phyloP scores from a whole-genome alignment of 1,140 invertebrate genomes.

The Branchinecta lindahli region DNA sequence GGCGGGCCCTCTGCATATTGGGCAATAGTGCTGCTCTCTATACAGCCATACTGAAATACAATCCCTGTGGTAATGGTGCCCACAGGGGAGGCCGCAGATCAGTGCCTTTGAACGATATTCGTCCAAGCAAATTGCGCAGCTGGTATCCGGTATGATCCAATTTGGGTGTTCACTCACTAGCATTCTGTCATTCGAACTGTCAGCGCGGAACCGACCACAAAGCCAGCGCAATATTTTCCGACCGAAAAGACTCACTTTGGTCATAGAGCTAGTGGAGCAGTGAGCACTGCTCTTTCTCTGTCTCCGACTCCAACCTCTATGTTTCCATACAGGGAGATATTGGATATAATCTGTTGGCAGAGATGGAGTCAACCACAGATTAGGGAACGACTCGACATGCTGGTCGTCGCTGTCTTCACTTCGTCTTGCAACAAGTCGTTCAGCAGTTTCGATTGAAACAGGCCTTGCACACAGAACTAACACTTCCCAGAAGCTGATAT shows the following conservation, averaged over 20 bases:
- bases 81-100: slow-evolving; percentile 39
- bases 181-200: slow-evolving; percentile 16
- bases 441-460: slow-evolving; percentile 3
- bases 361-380: slow-evolving; percentile 35
- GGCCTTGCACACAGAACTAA: neutral
- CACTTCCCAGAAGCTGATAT: neutral
- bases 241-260: neutral
- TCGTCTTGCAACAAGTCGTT: neutral
- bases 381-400: slow-evolving; percentile 34
- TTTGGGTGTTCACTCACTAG: slow-evolving; percentile 3
- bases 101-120: slow-evolving; percentile 29
- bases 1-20: slow-evolving; percentile 39
- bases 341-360: slow-evolving; percentile 36
- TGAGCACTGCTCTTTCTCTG: slow-evolving; percentile 8
- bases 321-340: slow-evolving; percentile 38
- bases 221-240: neutral
- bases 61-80: slow-evolving; percentile 37
- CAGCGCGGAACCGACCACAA: neutral
- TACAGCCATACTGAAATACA: slow-evolving; percentile 38
- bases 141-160: slow-evolving; percentile 26
- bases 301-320: slow-evolving; percentile 24
- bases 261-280: neutral
- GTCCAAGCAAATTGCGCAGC: slow-evolving; percentile 42
- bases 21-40: slow-evolving; percentile 39
- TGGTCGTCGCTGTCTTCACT: slow-evolving; percentile 30